Evolutionary conservation across 2,888 invertebrate species (phyloP).

Genomic region (Tachystola acroxantha): DNA sequence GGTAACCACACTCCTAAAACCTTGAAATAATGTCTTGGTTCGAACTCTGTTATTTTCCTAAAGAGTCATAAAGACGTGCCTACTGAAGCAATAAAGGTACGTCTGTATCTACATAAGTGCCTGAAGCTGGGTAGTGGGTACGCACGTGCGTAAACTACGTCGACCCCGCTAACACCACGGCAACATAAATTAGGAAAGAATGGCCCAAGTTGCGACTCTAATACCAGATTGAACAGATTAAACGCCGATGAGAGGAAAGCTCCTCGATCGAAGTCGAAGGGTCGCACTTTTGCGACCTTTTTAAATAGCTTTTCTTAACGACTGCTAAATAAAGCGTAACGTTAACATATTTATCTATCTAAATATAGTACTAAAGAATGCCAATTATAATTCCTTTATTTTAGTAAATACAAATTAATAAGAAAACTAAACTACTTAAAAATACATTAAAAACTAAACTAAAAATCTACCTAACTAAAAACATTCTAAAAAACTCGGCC

Average conservation of each 20-base stretch:
- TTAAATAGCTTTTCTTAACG: slow-evolving; percentile 16
- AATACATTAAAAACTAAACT: too few relatives aligned
- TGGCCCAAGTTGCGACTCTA: slow-evolving; percentile 64
- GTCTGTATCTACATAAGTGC: slow-evolving; percentile 9
- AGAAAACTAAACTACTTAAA: too few relatives aligned
- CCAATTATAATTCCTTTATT: not conserved
- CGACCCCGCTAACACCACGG: slow-evolving; percentile 27
- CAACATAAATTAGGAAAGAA: slow-evolving; percentile 62
- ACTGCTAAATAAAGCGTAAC: slow-evolving; percentile 6
- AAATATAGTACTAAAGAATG: too few relatives aligned
- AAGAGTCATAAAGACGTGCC: slow-evolving; percentile 4
- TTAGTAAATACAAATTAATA: too few relatives aligned
- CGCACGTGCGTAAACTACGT: slow-evolving; percentile 16
- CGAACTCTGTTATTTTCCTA: not conserved
- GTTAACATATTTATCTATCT: too few relatives aligned
- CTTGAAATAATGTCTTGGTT: not conserved
- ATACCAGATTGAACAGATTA: slow-evolving; percentile 67
- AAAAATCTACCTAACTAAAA: too few relatives aligned
- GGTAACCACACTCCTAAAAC: not conserved
- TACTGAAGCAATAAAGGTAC: slow-evolving; percentile 8
- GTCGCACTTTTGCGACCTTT: slow-evolving; percentile 20
- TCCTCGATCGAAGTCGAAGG: slow-evolving; percentile 33
- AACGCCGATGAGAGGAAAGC: slow-evolving; percentile 45
- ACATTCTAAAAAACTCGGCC: too few relatives aligned
- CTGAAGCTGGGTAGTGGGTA: slow-evolving; percentile 18